Evolutionary conservation across 23 tunicate species (phyloP).

Genomic region (Clavelina lepadiformis): DNA sequence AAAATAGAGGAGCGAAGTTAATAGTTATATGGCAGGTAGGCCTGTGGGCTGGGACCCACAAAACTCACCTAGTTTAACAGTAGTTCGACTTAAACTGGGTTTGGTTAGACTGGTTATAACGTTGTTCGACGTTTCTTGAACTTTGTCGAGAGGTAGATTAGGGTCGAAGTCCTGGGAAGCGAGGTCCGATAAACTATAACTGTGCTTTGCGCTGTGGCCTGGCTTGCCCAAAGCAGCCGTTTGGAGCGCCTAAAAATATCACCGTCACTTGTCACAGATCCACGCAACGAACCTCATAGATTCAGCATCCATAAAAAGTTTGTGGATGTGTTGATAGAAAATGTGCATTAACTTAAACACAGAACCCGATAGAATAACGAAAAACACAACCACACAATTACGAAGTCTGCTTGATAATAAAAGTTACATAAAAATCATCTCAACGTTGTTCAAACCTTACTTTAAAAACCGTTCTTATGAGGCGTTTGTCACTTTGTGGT

Average conservation of each 20-base stretch:
- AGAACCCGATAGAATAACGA: not conserved
- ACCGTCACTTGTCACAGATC: no score
- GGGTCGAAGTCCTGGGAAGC: conserved; percentile 73
- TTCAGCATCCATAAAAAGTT: no score
- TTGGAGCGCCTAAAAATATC: conserved; percentile 66
- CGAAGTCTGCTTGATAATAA: no score
- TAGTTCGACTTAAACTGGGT: no score
- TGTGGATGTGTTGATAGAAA: no score
- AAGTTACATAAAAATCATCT: not conserved
- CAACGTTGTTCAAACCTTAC: conserved; percentile 14
- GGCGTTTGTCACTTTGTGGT: conserved; percentile 55
- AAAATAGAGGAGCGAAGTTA: no score
- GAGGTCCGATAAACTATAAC: conserved; percentile 81
- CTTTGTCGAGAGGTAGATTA: conserved; percentile 60
- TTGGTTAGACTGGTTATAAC: no score
- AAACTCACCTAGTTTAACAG: no score
- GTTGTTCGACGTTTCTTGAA: no score
- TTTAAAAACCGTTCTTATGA: conserved; percentile 88
- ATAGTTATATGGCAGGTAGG: no score
- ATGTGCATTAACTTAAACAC: not conserved
- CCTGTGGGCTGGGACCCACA: no score
- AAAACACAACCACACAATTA: not conserved
- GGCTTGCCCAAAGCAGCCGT: conserved; percentile 87
- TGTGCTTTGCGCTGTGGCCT: conserved; percentile 88
- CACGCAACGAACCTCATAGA: no score